Base-by-base conservation (phyloP, 1,140 invertebrate genomes). In the Platyscapa corneri region DNA sequence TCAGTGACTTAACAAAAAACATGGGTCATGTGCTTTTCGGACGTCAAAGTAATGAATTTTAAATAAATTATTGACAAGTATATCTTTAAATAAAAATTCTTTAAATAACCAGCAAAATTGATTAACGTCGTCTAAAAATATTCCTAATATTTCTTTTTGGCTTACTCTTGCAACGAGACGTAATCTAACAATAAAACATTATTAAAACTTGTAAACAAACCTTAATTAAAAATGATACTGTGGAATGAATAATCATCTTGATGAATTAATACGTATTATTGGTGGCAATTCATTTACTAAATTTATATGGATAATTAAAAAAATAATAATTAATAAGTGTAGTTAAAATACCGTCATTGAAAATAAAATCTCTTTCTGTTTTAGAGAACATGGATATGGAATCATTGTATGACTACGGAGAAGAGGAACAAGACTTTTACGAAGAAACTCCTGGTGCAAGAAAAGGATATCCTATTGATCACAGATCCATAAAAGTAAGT, bases 391-490 rank as follows among this genome's bases (percentile, higher is more conserved):
- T 93, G 92, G 93, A 93, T 90, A 90, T 93, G 89, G 92, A 93
- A 88, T 93, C 92, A 89, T 89, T 93, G 89, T 93, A 93, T 87
- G 92, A 93, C 87, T 93, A 93, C 90, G 91, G 90, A 86, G 92
- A 93, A 86, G 93, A 93, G 78, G 93, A 93, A 86, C 92, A 93
- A 86, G 92, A 93, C 85, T 93, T 93, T 88, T 93, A 93, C 89
- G 93, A 93, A 82, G 93, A 93, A 87, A 91, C 88, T 65, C 89
- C 92, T 72, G 91, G 90, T 14, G 83, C 88, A 46, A 89, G 92
- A 89, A 93, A 93, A 76, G 91, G 92, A 77, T 93, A 93, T 85
- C 92, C 92, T 12, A 93, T 93, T 82, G 92, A 93, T 88, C 92
- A 93, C 70, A 90, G 93, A 87, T 91, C 88, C 30, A 90, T 93